Evolutionary conservation across 2,888 invertebrate genomes (phyloP).

Genomic region (Neuroscelio doddi): DNA sequence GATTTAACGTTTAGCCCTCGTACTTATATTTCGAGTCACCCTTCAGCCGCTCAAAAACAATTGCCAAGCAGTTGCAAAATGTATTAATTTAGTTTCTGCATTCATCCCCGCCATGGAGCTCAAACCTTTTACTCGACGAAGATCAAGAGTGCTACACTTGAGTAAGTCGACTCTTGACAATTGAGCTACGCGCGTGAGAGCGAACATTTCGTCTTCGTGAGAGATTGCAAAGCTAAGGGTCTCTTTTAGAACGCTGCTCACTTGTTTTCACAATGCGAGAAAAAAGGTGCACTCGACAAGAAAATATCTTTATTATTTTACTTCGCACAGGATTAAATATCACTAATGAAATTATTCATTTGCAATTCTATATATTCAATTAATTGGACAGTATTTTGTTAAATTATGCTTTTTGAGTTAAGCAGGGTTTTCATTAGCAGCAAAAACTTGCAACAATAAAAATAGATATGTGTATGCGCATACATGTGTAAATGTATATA

Average conservation of each 20-base stretch:
- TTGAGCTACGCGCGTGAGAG: conserved; percentile 48
- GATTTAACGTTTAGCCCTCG: conserved; percentile 27
- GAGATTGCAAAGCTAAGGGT: conserved; percentile 37
- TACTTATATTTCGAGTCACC: conserved; percentile 1
- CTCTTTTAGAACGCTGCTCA: conserved; percentile 38
- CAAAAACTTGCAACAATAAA: no score
- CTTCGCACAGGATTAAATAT: no score
- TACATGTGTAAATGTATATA: no score
- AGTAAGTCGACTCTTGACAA: conserved; percentile 46
- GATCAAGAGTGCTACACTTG: conserved; percentile 36
- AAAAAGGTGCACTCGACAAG: conserved; percentile 35
- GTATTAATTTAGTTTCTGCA: conserved; percentile 56
- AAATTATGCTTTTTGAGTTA: no score
- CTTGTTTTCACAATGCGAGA: conserved; percentile 25
- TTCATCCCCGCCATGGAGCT: conserved; percentile 32
- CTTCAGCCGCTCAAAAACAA: conserved; percentile 53
- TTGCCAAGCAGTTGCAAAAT: conserved; percentile 60
- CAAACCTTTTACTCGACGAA: conserved; percentile 4
- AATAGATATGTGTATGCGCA: no score
- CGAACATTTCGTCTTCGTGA: conserved; percentile 47
- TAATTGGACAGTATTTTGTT: no score
- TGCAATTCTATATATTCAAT: no score
- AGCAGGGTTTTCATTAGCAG: no score
- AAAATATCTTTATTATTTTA: no score
- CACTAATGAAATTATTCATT: no score